phyloP scores from a whole-genome alignment of 2,113 vertebrate genomes.

The Gnathonemus longibarbis region DNA sequence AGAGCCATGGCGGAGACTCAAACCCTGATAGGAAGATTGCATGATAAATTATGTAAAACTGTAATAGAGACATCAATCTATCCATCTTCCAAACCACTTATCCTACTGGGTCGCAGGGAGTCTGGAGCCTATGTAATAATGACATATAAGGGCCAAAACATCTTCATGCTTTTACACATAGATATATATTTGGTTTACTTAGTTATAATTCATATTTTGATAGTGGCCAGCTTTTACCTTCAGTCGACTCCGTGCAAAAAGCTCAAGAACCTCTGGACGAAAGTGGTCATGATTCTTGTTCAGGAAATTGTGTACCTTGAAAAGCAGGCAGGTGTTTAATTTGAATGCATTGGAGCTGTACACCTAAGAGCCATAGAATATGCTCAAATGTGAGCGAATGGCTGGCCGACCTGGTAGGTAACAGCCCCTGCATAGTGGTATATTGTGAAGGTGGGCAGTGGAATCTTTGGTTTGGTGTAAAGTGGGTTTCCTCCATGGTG shows the following conservation, averaged over 20 bases:
- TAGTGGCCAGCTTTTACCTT: slow-evolving; percentile 57
- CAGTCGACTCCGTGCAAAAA: slow-evolving; percentile 72
- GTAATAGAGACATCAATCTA: neutral
- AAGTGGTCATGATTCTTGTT: slow-evolving; percentile 81
- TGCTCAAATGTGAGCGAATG: neutral
- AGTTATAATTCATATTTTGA: neutral
- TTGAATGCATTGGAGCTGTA: neutral
- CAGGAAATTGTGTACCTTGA: slow-evolving; percentile 84
- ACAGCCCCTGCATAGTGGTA: slow-evolving; percentile 80
- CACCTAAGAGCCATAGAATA: neutral
- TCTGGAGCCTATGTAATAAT: neutral
- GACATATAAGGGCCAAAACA: neutral
- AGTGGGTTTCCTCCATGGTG: slow-evolving; percentile 69
- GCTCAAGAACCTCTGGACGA: slow-evolving; percentile 67
- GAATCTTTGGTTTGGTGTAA: slow-evolving; percentile 81
- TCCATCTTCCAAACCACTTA: too few relatives aligned
- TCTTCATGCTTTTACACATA: neutral
- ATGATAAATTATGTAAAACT: neutral
- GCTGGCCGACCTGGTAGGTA: slow-evolving; percentile 76
- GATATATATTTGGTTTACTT: neutral
- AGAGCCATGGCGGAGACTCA: neutral
- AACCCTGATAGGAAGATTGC: neutral
- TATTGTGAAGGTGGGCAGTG: slow-evolving; percentile 81
- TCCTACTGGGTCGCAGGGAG: too few relatives aligned
- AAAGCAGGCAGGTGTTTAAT: neutral